Percentiles rank a stretch among this genome's conserved stretches.
These are phyloP conservation scores for Pseudorectes ferrugineus DNA, from an alignment of 2,113 vertebrate species.

Conservation along the genomic window DNA sequence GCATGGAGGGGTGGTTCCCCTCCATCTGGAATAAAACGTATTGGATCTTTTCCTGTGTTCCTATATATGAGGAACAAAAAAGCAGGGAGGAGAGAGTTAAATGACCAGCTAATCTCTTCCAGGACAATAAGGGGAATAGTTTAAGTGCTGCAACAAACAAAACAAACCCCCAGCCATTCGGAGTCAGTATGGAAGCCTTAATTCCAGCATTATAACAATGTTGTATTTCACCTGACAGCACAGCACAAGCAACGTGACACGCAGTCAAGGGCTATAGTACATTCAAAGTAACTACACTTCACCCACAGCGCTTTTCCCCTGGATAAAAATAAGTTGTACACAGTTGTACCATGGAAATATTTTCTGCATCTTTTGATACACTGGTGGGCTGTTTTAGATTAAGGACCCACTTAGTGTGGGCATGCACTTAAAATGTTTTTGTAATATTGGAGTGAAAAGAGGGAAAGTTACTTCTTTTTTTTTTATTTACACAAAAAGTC, in stretches of 20 bases:
- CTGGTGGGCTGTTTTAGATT: not conserved
- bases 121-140: not conserved
- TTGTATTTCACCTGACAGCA: conserved; percentile 17
- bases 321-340: not conserved
- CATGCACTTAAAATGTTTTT: not conserved
- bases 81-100: not conserved
- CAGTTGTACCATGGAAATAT: not conserved
- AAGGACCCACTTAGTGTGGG: not conserved
- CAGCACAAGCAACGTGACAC: not conserved
- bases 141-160: not conserved
- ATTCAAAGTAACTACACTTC: not conserved
- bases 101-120: not conserved
- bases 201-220: not conserved
- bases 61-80: not conserved
- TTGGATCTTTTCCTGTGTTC: not conserved
- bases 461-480: not conserved
- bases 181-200: not conserved
- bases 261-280: not conserved
- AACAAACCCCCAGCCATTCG: not conserved
- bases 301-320: not conserved
- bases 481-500: not conserved
- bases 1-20: not conserved
- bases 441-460: not conserved
- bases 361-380: not conserved
- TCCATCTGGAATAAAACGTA: not conserved